Evolutionary conservation across 1,140 invertebrate species (phyloP), one percentile per base, ranked within the genome.

Genomic region (Popillia japonica): DNA sequence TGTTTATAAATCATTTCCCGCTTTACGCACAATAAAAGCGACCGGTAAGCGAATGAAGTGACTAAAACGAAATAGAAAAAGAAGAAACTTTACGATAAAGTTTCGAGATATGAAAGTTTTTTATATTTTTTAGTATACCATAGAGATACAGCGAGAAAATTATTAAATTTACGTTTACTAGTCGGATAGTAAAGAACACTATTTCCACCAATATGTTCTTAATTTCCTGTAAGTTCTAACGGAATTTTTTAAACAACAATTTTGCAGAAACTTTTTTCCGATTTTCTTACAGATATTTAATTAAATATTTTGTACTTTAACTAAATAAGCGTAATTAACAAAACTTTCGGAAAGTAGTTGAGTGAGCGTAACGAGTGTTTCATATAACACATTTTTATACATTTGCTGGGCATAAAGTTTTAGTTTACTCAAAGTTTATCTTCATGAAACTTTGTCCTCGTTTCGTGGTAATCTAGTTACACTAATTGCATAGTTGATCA

Each of bases 1-100:
- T 68, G 61, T 68, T 68, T 68, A 68, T 68, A 68, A 68, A 68
- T 68, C 61, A 68, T 68, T 68, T 68, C 61, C 61, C 61, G 61
- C 61, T 68, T 68, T 68, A 68, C 61, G 61, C 27, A 68, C 61
- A 22, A 68, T 68, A 34, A 34, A 68, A 68, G 27, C 17, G 22
- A 34, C 61, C 27, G 10, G 61, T 68, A 68, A 22, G 61, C 61
- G 61, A 68, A 68, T 20, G 27, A 34, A 23, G 27, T 14, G 61
- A 68, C 61, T 22, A 68, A 68, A 68, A 68, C n/a, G 61, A 68
- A 68, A 34, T 10, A 34, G 61, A 68, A 34, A 34, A 68, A 68
- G 14, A 17, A 64, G 59, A 64, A 64, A 64, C 20, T 68, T 68
- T 68, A 68, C 22, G 61, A 68, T 68, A 68, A 68, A 68, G 61